phyloP scores from a whole-genome alignment of 2,888 invertebrate species.

The Drosophila ustulata region DNA sequence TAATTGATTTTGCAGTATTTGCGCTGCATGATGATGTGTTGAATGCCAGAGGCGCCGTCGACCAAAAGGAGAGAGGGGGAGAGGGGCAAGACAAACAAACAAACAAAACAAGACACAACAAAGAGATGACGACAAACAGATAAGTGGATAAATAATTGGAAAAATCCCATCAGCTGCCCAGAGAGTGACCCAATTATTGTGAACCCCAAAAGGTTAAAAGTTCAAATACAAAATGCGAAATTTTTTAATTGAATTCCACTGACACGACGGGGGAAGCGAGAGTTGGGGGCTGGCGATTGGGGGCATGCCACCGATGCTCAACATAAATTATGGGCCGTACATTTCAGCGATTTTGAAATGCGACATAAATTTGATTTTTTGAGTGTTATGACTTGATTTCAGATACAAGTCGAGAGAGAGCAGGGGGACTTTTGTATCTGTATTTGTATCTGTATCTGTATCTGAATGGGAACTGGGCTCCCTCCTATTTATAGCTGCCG shows the following conservation, averaged over 20 bases:
- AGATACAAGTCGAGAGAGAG: slow-evolving; percentile 4
- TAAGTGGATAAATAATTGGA: slow-evolving; percentile 60
- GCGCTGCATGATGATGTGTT: slow-evolving; percentile 20
- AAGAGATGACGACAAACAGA: slow-evolving; percentile 66
- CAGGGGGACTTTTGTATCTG: too few relatives aligned
- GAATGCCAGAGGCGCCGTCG: slow-evolving; percentile 24
- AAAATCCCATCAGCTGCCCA: slow-evolving; percentile 61
- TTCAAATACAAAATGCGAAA: slow-evolving; percentile 62
- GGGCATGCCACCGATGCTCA: not conserved
- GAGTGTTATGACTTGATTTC: slow-evolving; percentile 46
- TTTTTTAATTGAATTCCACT: slow-evolving; percentile 59
- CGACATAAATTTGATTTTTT: slow-evolving; percentile 43
- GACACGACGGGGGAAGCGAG: not conserved
- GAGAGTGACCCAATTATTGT: slow-evolving; percentile 68
- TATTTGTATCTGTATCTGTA: too few relatives aligned
- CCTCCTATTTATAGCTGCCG: slow-evolving; percentile 41
- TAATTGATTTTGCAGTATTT: slow-evolving; percentile 71
- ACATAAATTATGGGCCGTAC: slow-evolving; percentile 35
- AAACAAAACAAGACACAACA: slow-evolving; percentile 43
- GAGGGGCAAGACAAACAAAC: slow-evolving; percentile 1
- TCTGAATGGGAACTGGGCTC: slow-evolving; percentile 6
- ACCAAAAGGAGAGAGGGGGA: not conserved
- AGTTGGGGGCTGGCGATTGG: not conserved
- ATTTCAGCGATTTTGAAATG: slow-evolving; percentile 50
- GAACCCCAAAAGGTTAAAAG: slow-evolving; percentile 58